Evolutionary conservation across 2,113 vertebrate species (phyloP).

Genomic region (Phyllostomus discolor): DNA sequence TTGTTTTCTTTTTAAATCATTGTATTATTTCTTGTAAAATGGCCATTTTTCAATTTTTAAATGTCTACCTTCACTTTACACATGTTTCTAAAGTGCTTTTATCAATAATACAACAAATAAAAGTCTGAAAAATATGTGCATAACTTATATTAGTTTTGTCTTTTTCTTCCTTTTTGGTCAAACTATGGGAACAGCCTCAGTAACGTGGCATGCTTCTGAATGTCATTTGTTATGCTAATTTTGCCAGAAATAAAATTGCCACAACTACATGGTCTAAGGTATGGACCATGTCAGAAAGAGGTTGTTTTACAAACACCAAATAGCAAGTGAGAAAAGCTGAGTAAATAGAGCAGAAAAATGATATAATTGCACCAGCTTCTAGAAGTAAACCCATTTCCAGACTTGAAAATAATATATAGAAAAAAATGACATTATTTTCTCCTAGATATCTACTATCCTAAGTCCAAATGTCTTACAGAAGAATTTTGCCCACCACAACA

Average conservation of each 20-base stretch:
- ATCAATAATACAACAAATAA: background rate
- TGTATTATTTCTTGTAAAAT: background rate
- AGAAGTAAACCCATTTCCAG: background rate
- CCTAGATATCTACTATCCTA: background rate
- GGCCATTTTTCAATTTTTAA: background rate
- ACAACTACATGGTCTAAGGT: background rate
- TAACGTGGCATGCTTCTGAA: background rate
- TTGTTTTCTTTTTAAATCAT: background rate
- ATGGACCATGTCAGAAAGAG: background rate
- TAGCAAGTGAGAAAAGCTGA: background rate
- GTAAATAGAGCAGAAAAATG: background rate
- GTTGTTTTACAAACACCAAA: background rate
- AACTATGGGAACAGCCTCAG: background rate
- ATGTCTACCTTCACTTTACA: background rate
- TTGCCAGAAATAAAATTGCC: background rate
- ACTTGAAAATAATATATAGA: background rate
- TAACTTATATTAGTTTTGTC: background rate
- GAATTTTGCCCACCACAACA: background rate
- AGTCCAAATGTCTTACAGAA: background rate
- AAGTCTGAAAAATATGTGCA: background rate
- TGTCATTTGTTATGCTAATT: background rate
- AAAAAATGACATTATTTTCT: background rate
- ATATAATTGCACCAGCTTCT: background rate
- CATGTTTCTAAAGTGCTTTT: background rate
- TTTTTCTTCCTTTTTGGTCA: background rate